Percentiles rank a stretch among this genome's conserved stretches.
These are phyloP conservation scores for Rutpela maculata DNA, from an alignment of 2,888 invertebrate species.

Conservation along the genomic window DNA sequence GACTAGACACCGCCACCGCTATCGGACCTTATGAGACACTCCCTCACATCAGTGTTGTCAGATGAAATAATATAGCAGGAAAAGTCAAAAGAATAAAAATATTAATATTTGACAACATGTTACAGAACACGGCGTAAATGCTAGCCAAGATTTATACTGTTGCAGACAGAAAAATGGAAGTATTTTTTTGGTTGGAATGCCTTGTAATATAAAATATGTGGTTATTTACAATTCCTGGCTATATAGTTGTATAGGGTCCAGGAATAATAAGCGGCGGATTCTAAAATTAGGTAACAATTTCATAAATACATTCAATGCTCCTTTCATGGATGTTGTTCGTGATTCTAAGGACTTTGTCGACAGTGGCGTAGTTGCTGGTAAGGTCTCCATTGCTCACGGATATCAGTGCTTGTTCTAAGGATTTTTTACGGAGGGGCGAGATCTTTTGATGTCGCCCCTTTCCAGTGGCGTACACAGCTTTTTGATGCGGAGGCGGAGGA, in stretches of 20 bases:
- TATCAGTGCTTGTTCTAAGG: too few relatives aligned
- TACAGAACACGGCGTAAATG: slow-evolving; percentile 10
- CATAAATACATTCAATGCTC: too few relatives aligned
- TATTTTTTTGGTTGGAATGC: slow-evolving; percentile 13
- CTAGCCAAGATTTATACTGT: neutral
- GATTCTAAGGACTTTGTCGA: too few relatives aligned
- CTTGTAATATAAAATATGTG: slow-evolving; percentile 4
- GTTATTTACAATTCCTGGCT: neutral
- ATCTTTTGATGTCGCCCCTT: too few relatives aligned
- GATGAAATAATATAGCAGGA: slow-evolving; percentile 13
- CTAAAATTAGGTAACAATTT: too few relatives aligned
- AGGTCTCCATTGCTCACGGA: too few relatives aligned
- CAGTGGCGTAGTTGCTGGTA: too few relatives aligned
- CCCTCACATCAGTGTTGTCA: slow-evolving; percentile 25
- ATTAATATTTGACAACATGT: neutral
- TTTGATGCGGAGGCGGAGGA: too few relatives aligned
- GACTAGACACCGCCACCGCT: slow-evolving; percentile 63
- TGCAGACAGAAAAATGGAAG: neutral
- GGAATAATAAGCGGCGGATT: too few relatives aligned
- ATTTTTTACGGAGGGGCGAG: too few relatives aligned
- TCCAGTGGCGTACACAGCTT: too few relatives aligned
- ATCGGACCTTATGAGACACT: slow-evolving; percentile 29
- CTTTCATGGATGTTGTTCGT: too few relatives aligned
- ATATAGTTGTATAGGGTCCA: neutral
- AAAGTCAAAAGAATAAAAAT: slow-evolving; percentile 27